Evolutionary conservation across 1,140 invertebrate species (phyloP).

Genomic region (Adoxophyes honmai): DNA sequence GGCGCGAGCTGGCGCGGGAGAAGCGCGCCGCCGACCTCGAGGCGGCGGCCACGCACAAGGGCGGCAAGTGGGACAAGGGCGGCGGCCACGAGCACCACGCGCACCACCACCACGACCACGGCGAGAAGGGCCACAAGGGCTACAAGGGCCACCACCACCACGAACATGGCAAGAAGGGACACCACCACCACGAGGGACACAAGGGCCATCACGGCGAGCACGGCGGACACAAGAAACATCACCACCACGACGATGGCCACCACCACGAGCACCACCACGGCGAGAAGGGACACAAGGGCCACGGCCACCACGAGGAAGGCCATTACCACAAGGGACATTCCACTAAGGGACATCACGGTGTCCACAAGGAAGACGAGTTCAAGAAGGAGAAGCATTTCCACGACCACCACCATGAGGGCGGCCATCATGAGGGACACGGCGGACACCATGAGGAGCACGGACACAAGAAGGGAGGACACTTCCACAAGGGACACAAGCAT

Average conservation of each 20-base stretch:
- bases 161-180: conserved; percentile 83
- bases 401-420: conserved; percentile 85
- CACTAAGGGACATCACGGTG: conserved; percentile 85
- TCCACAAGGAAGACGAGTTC: conserved; percentile 86
- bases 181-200: conserved; percentile 84
- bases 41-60: conserved; percentile 73
- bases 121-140: conserved; percentile 73
- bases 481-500: conserved; percentile 83
- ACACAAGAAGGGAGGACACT: conserved; percentile 81
- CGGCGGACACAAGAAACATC: conserved; percentile 84
- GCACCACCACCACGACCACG: conserved; percentile 74
- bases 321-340: conserved; percentile 87
- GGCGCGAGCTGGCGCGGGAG: conserved; percentile 44
- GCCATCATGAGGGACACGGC: conserved; percentile 82
- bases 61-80: conserved; percentile 78
- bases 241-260: conserved; percentile 84
- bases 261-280: conserved; percentile 86
- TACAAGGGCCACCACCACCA: conserved; percentile 82
- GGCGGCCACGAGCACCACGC: conserved; percentile 76
- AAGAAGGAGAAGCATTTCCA: conserved; percentile 80
- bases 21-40: conserved; percentile 75
- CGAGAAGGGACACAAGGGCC: conserved; percentile 81
- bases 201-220: conserved; percentile 84
- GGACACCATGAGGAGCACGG: conserved; percentile 82
- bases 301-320: conserved; percentile 78